Evolutionary conservation across 2,888 invertebrate genomes (phyloP), one percentile per base, ranked within the genome.

Genomic region (Mimumesa dahlbomi): DNA sequence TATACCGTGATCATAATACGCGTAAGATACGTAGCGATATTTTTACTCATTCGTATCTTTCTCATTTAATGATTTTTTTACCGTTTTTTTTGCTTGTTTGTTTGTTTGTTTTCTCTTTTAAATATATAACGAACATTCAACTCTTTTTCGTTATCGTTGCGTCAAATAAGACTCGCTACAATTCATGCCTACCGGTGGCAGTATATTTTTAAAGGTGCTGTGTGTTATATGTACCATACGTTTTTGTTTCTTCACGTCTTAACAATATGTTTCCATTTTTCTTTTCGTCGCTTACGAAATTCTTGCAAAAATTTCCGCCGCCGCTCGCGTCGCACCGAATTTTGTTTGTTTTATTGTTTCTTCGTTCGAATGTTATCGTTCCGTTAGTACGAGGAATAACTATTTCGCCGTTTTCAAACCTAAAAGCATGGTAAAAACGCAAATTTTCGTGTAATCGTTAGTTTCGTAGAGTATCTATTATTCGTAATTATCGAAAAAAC

Each of bases 1-100:
- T 45, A 56, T 61, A 50, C 63, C 43, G 45, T 61, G 40, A 50
- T 45, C 31, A 52, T 64, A 54, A 56, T 69, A 62, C 73, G 71
- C 75, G 82, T 79, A 84, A 84, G 82, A 84, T 87, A 84, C 67
- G 18, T 65, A 65, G 64, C 53, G 65, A 73, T 68, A 66, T 68
- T 61, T 56, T 22, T 34, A 21, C 58, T 34, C 34, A n/a, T 7
- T 1, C 34, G 34, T 34, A 34, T n/a, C 34, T 11, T 34, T 34
- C 31, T 53, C 21, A 1, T 40, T 53, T 31, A 31, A 11, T 54
- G 16, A 18, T 9, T 43, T 34, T 3, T 34, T 34, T n/a, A n/a
- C n/a, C n/a, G 1, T 29, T 29, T 29, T 29, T 25, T 25, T 25
- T 25, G 3, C 7, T 25, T 25, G 25, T 25, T 25, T 3, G 7